Evolutionary conservation across 2,888 invertebrate genomes (phyloP).

Genomic region (Ischnura elegans): DNA sequence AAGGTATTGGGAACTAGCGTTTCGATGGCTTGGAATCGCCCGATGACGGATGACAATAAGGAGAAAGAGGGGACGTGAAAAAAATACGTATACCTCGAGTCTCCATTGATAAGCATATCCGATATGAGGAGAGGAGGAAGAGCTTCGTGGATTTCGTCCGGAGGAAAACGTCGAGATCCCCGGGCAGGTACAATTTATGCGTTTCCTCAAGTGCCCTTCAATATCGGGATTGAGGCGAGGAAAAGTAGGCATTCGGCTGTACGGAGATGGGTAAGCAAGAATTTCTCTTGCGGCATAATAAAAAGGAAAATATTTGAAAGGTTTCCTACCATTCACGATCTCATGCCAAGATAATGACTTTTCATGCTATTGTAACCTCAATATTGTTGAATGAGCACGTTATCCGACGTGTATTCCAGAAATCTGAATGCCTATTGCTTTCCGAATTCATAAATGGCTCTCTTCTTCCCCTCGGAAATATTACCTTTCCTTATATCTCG

Average conservation of each 20-base stretch:
- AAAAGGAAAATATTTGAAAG: background rate
- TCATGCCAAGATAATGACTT: background rate
- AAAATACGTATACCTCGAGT: background rate
- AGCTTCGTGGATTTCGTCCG: background rate
- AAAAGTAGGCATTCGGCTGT: too few species aligned
- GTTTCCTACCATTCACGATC: background rate
- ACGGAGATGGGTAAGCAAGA: background rate
- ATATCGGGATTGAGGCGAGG: background rate
- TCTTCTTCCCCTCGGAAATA: too few species aligned
- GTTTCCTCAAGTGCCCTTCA: background rate
- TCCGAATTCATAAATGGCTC: background rate
- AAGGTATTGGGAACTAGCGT: background rate
- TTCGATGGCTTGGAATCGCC: too few species aligned
- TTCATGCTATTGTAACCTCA: background rate
- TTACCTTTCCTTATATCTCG: too few species aligned
- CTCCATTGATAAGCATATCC: slow-evolving; percentile 3
- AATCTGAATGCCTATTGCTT: background rate
- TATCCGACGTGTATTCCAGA: background rate
- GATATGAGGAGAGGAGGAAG: background rate
- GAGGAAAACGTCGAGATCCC: too few species aligned
- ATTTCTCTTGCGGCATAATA: background rate
- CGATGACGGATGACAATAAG: too few species aligned
- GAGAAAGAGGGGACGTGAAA: too few species aligned
- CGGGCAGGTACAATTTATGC: background rate
- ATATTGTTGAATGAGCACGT: background rate